Conservation (phyloP, 1,140 invertebrate species). For the Epicauta chinensis region DNA sequence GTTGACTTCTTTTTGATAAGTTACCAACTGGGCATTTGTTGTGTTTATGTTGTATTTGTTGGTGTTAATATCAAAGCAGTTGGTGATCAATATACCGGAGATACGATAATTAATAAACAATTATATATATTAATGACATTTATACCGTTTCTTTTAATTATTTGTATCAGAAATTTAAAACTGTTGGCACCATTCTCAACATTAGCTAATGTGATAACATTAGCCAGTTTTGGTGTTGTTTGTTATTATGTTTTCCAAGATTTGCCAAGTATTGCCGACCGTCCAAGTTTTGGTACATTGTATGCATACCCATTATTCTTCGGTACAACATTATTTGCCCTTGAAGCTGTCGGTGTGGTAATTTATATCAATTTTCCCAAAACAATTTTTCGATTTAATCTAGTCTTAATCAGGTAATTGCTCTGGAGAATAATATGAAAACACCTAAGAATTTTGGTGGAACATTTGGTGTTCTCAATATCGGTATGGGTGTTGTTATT, state of each 20-base stretch:
- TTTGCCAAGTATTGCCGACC: slow-evolving; percentile 51
- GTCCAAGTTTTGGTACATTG: slow-evolving; percentile 45
- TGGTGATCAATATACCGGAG: slow-evolving; percentile 45
- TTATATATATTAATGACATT: slow-evolving; percentile 55
- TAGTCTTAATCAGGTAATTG: slow-evolving; percentile 58
- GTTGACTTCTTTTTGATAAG: slow-evolving; percentile 67
- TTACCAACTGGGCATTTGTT: slow-evolving; percentile 83
- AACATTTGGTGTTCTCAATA: slow-evolving; percentile 68
- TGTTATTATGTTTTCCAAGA: slow-evolving; percentile 64
- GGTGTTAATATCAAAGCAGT: slow-evolving; percentile 63
- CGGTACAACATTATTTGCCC: slow-evolving; percentile 79
- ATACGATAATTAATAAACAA: slow-evolving; percentile 34
- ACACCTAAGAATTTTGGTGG: slow-evolving; percentile 65
- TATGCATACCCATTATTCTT: slow-evolving; percentile 67
- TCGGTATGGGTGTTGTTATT: slow-evolving; percentile 67
- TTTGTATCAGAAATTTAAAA: slow-evolving; percentile 66
- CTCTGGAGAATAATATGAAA: slow-evolving; percentile 82
- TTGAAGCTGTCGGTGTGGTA: slow-evolving; percentile 83
- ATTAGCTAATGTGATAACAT: slow-evolving; percentile 61
- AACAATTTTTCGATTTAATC: background rate
- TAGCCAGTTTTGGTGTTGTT: slow-evolving; percentile 58
- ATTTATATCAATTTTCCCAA: slow-evolving; percentile 37
- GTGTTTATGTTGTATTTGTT: slow-evolving; percentile 82
- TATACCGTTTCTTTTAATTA: slow-evolving; percentile 60
- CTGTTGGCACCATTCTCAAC: slow-evolving; percentile 67